These are phyloP conservation scores for Oxygymnocypris stewartii DNA, from an alignment of 2,113 vertebrate genomes.

Conservation along the genomic window DNA sequence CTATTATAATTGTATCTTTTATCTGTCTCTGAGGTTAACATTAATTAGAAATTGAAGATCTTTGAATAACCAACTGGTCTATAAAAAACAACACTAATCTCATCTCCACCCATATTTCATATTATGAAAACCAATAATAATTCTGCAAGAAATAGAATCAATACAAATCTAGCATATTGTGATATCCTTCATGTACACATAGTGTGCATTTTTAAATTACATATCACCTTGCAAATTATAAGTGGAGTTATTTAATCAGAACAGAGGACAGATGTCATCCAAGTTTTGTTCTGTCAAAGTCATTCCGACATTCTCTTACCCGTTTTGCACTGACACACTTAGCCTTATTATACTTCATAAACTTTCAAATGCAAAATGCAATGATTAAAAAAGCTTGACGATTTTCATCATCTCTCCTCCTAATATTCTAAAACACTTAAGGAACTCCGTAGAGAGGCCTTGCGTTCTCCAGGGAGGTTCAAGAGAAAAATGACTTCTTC, in stretches of 20 bases:
- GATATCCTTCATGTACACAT: background rate
- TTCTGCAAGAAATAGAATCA: background rate
- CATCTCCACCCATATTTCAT: background rate
- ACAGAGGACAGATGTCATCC: slow-evolving; percentile 48
- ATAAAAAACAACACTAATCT: slow-evolving; percentile 2
- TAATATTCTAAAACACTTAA: slow-evolving; percentile 84
- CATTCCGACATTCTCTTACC: slow-evolving; percentile 66
- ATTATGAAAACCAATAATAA: background rate
- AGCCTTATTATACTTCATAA: slow-evolving; percentile 71
- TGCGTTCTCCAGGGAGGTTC: slow-evolving; percentile 73
- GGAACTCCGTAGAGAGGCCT: slow-evolving; percentile 76
- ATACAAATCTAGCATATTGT: background rate
- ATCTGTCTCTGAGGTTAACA: slow-evolving; percentile 14
- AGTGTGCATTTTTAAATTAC: background rate
- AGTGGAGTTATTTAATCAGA: slow-evolving; percentile 41
- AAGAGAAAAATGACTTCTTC: slow-evolving; percentile 83
- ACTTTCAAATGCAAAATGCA: slow-evolving; percentile 75
- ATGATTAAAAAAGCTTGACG: slow-evolving; percentile 80
- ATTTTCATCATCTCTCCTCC: slow-evolving; percentile 80
- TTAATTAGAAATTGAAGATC: slow-evolving; percentile 9
- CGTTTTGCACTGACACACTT: slow-evolving; percentile 78
- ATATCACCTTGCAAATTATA: background rate
- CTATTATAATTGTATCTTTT: background rate
- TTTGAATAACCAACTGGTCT: background rate
- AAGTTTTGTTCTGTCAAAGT: slow-evolving; percentile 72